A percentile compares a stretch with the other conserved stretches of the same genome.
These are phyloP conservation scores for Poliocrania exsul DNA, from an alignment of 2,797 vertebrate genomes.

Conservation along the genomic window DNA sequence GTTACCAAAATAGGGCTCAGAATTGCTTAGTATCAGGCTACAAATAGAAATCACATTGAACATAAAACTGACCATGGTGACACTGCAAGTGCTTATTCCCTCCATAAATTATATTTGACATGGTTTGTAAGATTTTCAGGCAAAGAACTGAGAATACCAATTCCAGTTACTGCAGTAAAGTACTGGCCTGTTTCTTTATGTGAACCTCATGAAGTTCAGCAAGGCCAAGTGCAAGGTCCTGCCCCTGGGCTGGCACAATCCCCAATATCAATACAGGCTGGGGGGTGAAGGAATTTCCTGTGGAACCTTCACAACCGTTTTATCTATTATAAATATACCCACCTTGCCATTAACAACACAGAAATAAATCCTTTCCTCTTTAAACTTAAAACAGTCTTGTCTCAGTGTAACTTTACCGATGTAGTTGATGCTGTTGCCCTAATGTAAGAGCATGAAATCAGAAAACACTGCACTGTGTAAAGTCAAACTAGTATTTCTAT, in stretches of 20 bases:
- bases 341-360: not conserved
- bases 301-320: not conserved
- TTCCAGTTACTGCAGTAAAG: not conserved
- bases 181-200: not conserved
- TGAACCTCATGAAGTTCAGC: not conserved
- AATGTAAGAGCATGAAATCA: not conserved
- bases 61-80: not conserved
- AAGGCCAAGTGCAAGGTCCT: not conserved
- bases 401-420: not conserved
- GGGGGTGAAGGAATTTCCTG: not conserved
- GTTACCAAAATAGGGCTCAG: not conserved
- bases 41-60: not conserved
- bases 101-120: not conserved
- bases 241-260: fast-evolving
- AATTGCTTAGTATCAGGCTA: not conserved
- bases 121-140: not conserved
- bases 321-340: not conserved
- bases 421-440: not conserved
- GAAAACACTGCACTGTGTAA: not conserved
- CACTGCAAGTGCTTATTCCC: not conserved
- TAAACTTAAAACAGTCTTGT: not conserved
- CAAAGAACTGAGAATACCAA: not conserved
- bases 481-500: not conserved
- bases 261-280: fast-evolving
- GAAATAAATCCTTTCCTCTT: not conserved